Percentiles rank a stretch among this genome's conserved stretches.
phyloP scores from a whole-genome alignment of 2,113 vertebrate genomes.

The Bos javanicus region DNA sequence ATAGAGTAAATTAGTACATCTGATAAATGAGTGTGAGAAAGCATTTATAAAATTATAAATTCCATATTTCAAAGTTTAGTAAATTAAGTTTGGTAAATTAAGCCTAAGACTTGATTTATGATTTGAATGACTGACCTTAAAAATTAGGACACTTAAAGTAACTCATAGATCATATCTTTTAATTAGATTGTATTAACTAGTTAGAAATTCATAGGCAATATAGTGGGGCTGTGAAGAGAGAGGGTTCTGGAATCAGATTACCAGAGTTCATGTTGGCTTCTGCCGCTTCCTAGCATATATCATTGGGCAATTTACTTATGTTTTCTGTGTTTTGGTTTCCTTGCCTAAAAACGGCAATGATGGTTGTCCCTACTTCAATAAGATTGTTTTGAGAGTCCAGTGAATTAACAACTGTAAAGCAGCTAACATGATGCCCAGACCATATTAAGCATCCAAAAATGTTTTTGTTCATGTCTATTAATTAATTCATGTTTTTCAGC shows the following conservation, averaged over 20 bases:
- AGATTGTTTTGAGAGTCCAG: background rate
- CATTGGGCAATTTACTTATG: background rate
- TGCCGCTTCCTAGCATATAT: background rate
- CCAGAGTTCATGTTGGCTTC: background rate
- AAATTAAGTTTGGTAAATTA: background rate
- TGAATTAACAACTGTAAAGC: background rate
- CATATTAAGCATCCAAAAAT: background rate
- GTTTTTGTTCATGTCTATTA: background rate
- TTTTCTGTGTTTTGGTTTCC: background rate
- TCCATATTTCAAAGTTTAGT: background rate
- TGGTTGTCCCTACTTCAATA: background rate
- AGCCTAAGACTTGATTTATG: background rate
- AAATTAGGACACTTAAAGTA: constrained; percentile 33
- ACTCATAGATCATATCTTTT: background rate
- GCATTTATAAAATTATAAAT: background rate
- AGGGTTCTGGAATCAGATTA: background rate
- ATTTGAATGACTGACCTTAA: constrained; percentile 17
- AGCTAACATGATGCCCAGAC: background rate
- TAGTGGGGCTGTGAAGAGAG: background rate
- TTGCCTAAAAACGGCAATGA: background rate
- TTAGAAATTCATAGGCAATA: background rate
- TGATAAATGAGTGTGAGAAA: background rate
- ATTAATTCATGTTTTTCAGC: constrained; percentile 16
- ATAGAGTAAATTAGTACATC: background rate
- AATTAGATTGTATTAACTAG: background rate